phyloP scores from a whole-genome alignment of 2,888 invertebrate genomes.

The Tuta absoluta region DNA sequence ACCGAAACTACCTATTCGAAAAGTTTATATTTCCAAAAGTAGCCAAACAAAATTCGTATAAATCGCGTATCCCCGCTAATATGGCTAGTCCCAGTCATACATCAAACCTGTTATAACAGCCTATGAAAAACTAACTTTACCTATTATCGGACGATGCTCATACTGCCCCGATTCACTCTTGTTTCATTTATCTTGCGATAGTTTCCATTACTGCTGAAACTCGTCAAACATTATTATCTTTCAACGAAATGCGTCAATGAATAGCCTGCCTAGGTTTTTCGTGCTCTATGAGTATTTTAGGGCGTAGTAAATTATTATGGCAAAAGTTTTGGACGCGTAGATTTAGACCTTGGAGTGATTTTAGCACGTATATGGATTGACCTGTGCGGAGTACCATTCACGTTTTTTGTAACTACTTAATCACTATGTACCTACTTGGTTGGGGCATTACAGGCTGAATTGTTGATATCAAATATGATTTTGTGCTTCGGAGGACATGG shows the following conservation, averaged over 20 bases:
- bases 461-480: too few relatives aligned
- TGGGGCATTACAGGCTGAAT: too few relatives aligned
- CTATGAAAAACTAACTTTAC: slow-evolving; percentile 61
- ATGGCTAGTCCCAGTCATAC: slow-evolving; percentile 48
- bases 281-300: slow-evolving; percentile 18
- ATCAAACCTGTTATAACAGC: slow-evolving; percentile 51
- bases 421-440: neutral
- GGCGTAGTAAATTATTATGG: slow-evolving; percentile 32
- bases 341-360: slow-evolving; percentile 32
- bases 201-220: slow-evolving; percentile 32
- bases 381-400: neutral
- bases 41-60: slow-evolving; percentile 43
- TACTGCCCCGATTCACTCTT: slow-evolving; percentile 40
- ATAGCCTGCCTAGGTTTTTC: slow-evolving; percentile 10
- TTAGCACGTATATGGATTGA: slow-evolving; percentile 10
- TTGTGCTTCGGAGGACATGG: too few relatives aligned
- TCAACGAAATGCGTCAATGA: slow-evolving; percentile 24
- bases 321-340: slow-evolving; percentile 40
- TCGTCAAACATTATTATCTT: neutral
- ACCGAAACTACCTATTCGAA: slow-evolving; percentile 29
- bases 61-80: slow-evolving; percentile 41
- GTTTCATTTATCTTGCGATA: slow-evolving; percentile 30
- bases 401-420: neutral
- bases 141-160: slow-evolving; percentile 50
- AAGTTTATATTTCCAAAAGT: slow-evolving; percentile 34